A percentile compares a stretch with the other conserved stretches of the same genome.
Evolutionary conservation across 2,888 invertebrate genomes (phyloP).

Genomic region (Heliconius aoede): DNA sequence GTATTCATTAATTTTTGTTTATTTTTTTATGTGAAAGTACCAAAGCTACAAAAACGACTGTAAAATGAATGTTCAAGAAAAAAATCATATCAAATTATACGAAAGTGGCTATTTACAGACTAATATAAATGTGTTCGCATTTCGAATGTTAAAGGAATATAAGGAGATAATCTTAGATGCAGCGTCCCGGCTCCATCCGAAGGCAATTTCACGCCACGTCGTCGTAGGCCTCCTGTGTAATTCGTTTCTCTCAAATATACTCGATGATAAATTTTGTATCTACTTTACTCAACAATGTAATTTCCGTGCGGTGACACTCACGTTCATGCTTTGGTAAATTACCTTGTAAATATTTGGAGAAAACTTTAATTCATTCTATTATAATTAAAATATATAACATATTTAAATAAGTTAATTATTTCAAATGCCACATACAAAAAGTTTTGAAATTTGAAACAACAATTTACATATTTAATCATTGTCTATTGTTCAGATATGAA

Average conservation of each 20-base stretch:
- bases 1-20: neutral
- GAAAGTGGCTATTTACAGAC: slow-evolving; percentile 44
- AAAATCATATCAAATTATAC: slow-evolving; percentile 34
- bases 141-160: slow-evolving; percentile 48
- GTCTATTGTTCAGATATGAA: neutral
- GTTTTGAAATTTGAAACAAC: neutral
- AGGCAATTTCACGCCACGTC: slow-evolving; percentile 80
- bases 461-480: no score
- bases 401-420: no score
- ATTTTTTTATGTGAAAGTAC: neutral
- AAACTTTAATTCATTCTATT: neutral
- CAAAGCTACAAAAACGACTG: neutral
- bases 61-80: slow-evolving; percentile 13
- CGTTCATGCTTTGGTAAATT: slow-evolving; percentile 32
- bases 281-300: slow-evolving; percentile 61
- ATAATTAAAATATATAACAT: neutral
- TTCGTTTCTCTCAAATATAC: slow-evolving; percentile 62
- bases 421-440: no score
- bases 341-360: slow-evolving; percentile 5
- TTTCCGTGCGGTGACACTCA: slow-evolving; percentile 46
- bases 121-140: slow-evolving; percentile 46
- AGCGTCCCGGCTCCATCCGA: slow-evolving; percentile 51
- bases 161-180: slow-evolving; percentile 49
- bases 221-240: slow-evolving; percentile 64
- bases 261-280: slow-evolving; percentile 64